Base-by-base conservation (phyloP, 2,113 vertebrate genomes). In the Trichechus manatus region DNA sequence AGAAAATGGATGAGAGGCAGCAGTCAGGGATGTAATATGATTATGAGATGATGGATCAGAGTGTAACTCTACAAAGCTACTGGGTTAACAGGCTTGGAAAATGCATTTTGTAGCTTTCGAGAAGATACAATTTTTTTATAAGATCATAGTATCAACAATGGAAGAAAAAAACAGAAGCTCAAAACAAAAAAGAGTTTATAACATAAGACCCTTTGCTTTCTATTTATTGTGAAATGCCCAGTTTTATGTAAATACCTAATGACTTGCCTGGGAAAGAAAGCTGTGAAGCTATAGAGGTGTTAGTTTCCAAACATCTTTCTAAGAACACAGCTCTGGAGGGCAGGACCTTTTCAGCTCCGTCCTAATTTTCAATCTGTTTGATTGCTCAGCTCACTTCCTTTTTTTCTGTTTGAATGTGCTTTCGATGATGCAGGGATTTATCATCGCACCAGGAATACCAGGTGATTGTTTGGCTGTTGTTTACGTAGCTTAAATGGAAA, bases 61-160 rank as follows among this genome's bases (percentile, higher is more conserved):
- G 39, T 89, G 66, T 1, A 94, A 91, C 92, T 98, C 96, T 83
- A 96, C 86, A 98, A 97, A 98, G 92, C 92, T 97, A 94, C 78
- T 98, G 89, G 91, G 86, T 98, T 98, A 98, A 97, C 79, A 96
- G 92, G 29, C 50, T 93, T 97, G 81, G 25, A 98, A 98, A 98
- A 98, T 96, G 27, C 72, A 94, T 98, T 98, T 98, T 20, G 0
- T 91, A 85, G 88, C 85, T 96, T 98, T 95, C 96, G 93, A 97
- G 91, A 97, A 96, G 56, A 94, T 94, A 53, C 33, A n/a, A 8
- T 29, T 86, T 98, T 97, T 95, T 63, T 50, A 22, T 86, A 97
- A 97, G 87, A 97, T 96, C 64, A 74, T 74, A n/a, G 13, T 92
- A 50, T 95, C 72, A 93, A 97, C 72, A 47, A 36, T 93, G 44